Evolutionary conservation across 2,113 vertebrate genomes (phyloP), one percentile per base, ranked within the genome.

Genomic region (Arenaria interpres): DNA sequence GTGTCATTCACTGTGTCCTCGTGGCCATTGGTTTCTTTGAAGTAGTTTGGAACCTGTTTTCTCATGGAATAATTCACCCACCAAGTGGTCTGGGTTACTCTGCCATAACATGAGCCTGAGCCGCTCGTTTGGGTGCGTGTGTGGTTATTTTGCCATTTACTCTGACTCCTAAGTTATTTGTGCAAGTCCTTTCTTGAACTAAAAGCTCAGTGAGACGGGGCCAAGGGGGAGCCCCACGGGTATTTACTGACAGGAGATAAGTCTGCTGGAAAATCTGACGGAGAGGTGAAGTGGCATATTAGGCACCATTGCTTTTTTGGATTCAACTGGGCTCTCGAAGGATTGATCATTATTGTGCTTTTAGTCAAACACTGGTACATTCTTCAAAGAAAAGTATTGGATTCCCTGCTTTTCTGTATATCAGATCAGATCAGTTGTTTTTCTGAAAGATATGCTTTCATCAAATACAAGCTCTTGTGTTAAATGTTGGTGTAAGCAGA

Each of bases 51-150:
- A 48, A 53, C 10, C 73, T 83, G 4, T 1, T 88, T 93, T 30
- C 21, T 60, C 15, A 1, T 57, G 27, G 72, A 72, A 23, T 76
- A 85, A 41, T 69, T 77, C 60, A 62, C 17, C n/a, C 80, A 27
- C 13, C n/a, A 69, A 48, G 24, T 7, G 16, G 9, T 48, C 14
- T 76, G 57, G 32, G 25, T 59, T n/a, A 12, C 23, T 80, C 37
- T 39, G 2, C 37, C 39, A 3, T 39, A 43, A 27, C 6, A 2
- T 32, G 43, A 85, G 21, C 22, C 37, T 24, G 14, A 0, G 0
- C n/a, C 76, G 14, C 63, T 45, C 4, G 0, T 84, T 33, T 60
- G 43, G 68, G 33, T 28, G 28, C 4, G 4, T 30, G 2, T 46
- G 8, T 10, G 13, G n/a, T 59, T 80, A 46, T 83, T 77, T 77